Conservation (phyloP, 2,888 invertebrate species). For the Ennomos erosarius region DNA sequence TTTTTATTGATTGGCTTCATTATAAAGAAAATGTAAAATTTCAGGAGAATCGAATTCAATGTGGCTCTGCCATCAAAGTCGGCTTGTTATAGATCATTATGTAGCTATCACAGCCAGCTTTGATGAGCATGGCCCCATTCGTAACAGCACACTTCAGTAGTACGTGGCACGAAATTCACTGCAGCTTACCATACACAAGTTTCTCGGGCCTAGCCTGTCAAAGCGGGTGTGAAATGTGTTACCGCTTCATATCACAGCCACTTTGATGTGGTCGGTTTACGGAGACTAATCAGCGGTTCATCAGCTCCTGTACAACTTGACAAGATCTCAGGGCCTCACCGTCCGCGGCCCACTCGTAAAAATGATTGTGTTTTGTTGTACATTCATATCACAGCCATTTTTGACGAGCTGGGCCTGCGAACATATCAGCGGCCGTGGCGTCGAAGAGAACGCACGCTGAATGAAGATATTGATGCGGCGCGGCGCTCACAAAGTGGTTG, state of each 20-base stretch:
- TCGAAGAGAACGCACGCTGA: background rate
- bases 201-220: constrained; percentile 90
- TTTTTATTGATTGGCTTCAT: background rate
- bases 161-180: background rate
- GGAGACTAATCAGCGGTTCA: constrained; percentile 50
- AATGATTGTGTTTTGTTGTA: constrained; percentile 91
- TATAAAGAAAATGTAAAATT: constrained; percentile 31
- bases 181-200: constrained; percentile 27
- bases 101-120: constrained; percentile 97
- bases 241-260: constrained; percentile 97
- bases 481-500: constrained; percentile 96
- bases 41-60: constrained; percentile 50
- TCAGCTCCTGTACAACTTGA: background rate
- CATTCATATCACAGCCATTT: constrained; percentile 96
- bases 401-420: constrained; percentile 93
- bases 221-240: constrained; percentile 94
- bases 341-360: constrained; percentile 88
- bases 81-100: constrained; percentile 91
- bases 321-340: constrained; percentile 2
- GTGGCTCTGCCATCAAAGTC: constrained; percentile 90
- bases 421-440: background rate
- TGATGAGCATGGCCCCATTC: constrained; percentile 93
- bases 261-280: constrained; percentile 95
- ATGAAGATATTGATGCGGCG: constrained; percentile 37
- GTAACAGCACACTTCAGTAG: constrained; percentile 37